phyloP scores from a whole-genome alignment of 1,140 invertebrate genomes.

The Chelonus insularis region DNA sequence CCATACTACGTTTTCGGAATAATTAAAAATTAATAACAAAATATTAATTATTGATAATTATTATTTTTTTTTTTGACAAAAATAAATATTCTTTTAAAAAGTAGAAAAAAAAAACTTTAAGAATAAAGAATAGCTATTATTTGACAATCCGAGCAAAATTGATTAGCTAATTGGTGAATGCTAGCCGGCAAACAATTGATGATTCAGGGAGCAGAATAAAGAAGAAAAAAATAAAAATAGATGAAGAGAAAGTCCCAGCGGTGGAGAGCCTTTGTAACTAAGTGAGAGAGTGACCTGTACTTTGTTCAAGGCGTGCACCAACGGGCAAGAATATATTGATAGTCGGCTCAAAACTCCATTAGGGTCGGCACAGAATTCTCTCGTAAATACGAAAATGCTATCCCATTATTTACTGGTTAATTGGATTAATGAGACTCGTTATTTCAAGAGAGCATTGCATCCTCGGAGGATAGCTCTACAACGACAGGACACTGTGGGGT shows the following conservation, averaged over 20 bases:
- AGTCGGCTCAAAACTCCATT: slow-evolving; percentile 62
- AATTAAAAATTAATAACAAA: too few relatives aligned
- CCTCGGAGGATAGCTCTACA: slow-evolving; percentile 14
- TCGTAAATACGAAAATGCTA: slow-evolving; percentile 62
- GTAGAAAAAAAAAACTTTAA: too few relatives aligned
- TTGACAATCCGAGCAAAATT: too few relatives aligned
- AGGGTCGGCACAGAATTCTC: slow-evolving; percentile 51
- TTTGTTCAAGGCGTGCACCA: slow-evolving; percentile 41
- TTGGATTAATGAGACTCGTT: slow-evolving; percentile 63
- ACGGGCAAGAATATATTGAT: slow-evolving; percentile 59
- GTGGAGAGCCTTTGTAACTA: slow-evolving; percentile 37
- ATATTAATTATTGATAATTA: too few relatives aligned
- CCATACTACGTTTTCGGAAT: too few relatives aligned
- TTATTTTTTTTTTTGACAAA: too few relatives aligned
- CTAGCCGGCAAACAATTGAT: not conserved
- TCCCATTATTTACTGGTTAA: slow-evolving; percentile 63
- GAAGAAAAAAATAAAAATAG: not conserved
- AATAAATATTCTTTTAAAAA: too few relatives aligned
- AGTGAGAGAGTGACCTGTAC: slow-evolving; percentile 58
- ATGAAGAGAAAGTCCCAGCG: not conserved
- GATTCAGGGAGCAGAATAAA: not conserved
- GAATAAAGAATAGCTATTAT: too few relatives aligned
- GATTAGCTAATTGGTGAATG: not conserved
- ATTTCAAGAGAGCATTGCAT: slow-evolving; percentile 41
- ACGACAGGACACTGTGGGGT: not conserved